These are phyloP conservation scores for Pseudomyrmex dendroicus DNA, from an alignment of 1,140 invertebrate species.

Conservation along the genomic window DNA sequence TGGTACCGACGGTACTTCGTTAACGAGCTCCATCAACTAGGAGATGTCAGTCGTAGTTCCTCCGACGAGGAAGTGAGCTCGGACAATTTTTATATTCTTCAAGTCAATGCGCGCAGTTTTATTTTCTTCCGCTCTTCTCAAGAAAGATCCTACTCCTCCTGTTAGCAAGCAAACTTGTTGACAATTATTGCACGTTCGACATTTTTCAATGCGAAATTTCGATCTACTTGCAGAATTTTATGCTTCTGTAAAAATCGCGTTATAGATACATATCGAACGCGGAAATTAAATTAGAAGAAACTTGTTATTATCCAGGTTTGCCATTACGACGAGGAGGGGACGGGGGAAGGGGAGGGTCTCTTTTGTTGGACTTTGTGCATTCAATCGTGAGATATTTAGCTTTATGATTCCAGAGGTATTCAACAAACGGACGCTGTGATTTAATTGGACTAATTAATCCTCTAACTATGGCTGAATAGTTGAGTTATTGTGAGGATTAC, in stretches of 20 bases:
- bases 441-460: constrained; percentile 47
- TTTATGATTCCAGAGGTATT: not conserved
- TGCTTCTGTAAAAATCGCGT: too few relatives aligned
- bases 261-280: not conserved
- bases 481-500: not conserved
- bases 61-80: too few relatives aligned
- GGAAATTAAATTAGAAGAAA: constrained; percentile 36
- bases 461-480: not conserved
- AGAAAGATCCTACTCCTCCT: not conserved
- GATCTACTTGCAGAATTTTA: too few relatives aligned
- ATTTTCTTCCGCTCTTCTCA: not conserved
- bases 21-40: constrained; percentile 37
- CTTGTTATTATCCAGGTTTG: constrained; percentile 5
- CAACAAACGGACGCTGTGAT: constrained; percentile 26
- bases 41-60: constrained; percentile 25
- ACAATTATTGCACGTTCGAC: constrained; percentile 8
- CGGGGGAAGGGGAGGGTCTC: not conserved
- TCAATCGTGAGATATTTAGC: constrained; percentile 25
- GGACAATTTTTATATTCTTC: too few relatives aligned
- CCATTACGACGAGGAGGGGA: not conserved
- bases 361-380: constrained; percentile 38
- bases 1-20: constrained; percentile 21
- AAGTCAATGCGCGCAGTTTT: not conserved
- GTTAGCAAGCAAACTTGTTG: not conserved
- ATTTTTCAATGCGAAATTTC: constrained; percentile 13